Evolutionary conservation across 2,797 vertebrate genomes (phyloP), one percentile per base, ranked within the genome.

Genomic region (Ceyx erithaca): DNA sequence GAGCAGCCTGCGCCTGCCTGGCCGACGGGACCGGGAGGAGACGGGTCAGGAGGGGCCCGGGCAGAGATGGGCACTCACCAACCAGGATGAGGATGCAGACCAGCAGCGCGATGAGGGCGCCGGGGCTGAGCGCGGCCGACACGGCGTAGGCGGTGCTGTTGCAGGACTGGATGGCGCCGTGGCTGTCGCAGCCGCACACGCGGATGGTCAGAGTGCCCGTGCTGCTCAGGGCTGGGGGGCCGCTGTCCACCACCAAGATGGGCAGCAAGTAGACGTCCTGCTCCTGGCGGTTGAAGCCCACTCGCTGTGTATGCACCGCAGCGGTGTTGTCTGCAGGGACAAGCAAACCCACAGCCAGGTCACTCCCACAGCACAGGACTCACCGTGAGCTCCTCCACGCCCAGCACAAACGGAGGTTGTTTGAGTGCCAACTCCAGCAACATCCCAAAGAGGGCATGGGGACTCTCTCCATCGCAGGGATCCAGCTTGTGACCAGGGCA

Each of bases 51-150:
- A 57, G 16, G 77, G 40, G 35, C 25, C 49, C 0, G 0, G 43
- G 70, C 33, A 46, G 51, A 14, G 71, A 75, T 11, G 6, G 23
- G 48, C 67, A 97, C 98, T 99, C 98, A 99, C 99, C 99, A 7
- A 99, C 98, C 73, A 99, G 98, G 67, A 99, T 99, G 96, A 99
- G 99, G 97, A 99, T 93, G 78, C 99, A 99, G 89, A 99, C 99
- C 93, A 99, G 96, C 72, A 99, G 98, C 5, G 99, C 99, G n/a
- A 99, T 99, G 94, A 99, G 99, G 2, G 99, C 99, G 0, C 99
- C 99, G 0, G 99, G 99, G 97, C 99, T 99, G 89, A 99, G 98
- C 4, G 98, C 98, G 25, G 99, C 97, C 5, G 99, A 98, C 96
- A 99, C 98, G 37, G 98, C 97, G 2, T 98, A 99, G 91, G 99